These are phyloP conservation scores for Ceyx cyanopectus DNA, from an alignment of 2,113 vertebrate genomes.

Conservation along the genomic window DNA sequence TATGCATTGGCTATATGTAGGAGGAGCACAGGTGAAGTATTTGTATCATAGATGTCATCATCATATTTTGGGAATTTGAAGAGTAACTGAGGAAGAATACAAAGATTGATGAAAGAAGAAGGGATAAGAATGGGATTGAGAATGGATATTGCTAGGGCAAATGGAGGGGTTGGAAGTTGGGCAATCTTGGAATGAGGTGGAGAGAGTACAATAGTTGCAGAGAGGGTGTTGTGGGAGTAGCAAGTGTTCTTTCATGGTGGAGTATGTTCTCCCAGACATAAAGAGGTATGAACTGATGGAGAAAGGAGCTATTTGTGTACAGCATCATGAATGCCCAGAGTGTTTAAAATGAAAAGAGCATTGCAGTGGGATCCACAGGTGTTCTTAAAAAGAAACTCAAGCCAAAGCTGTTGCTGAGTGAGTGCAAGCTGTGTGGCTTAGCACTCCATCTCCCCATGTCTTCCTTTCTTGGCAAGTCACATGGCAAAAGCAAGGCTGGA, in stretches of 20 bases:
- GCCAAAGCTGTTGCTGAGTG: neutral
- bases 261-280: fast-evolving
- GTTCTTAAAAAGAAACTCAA: neutral
- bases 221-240: neutral
- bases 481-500: neutral
- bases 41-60: neutral
- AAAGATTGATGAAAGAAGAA: neutral
- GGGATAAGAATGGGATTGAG: neutral
- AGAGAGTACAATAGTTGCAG: neutral
- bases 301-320: neutral
- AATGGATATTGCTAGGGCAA: neutral
- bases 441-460: fast-evolving
- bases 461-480: neutral
- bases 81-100: neutral
- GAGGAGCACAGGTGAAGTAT: neutral
- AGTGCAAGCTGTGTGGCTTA: neutral
- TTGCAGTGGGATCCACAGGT: neutral
- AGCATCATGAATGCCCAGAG: neutral
- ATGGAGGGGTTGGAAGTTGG: neutral
- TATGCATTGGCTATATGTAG: neutral
- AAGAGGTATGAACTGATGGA: neutral
- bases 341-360: neutral
- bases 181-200: neutral
- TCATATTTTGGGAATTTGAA: neutral
- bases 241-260: neutral